Base-by-base conservation (phyloP, 2,888 invertebrate genomes). In the Hypercompe scribonia region DNA sequence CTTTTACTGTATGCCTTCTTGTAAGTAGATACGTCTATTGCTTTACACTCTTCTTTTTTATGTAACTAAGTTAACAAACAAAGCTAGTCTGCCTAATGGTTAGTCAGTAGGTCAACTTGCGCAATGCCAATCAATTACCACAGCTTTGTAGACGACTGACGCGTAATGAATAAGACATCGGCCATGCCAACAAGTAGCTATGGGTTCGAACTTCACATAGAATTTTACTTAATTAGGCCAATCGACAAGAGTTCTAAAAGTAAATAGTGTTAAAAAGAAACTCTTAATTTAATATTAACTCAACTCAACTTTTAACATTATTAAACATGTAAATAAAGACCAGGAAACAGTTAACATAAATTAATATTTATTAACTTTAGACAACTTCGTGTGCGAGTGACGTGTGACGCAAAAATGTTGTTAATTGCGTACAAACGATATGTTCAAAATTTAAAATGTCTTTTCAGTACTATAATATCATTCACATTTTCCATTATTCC, bases 1-100 rank as follows among this genome's bases (percentile, higher is more conserved):
- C 63, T 54, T 75, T 71, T 39, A 18, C 15, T 61, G 31, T 31
- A 61, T 31, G 75, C 74, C 68, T 77, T 61, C 28, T 31, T 61
- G 31, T 31, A 61, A 31, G 31, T 18, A 61, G 61, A 31, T 24
- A 36, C 36, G 8, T 65, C 36, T 65, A 11, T 24, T n/a, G 33
- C 11, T 33, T 33, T 34, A 34, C 4, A 64, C 2, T 21, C 11
- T 64, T 63, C 13, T 13, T 58, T 58, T 31, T 58, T 18, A 58
- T 58, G 28, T 58, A 10, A 28, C 58, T 58, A 58, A 31, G 5
- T 58, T 31, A 15, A 58, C 15, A 13, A 15, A 58, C 58, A 58
- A 58, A 15, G 15, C 15, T 1, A 58, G 28, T 31, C 11, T 28
- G 28, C 28, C 28, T 31, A 31, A 58, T 58, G 28, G 58, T n/a